A percentile compares a stretch with the other conserved stretches of the same genome.
Evolutionary conservation across 2,113 vertebrate species (phyloP).

Genomic region (Laticauda laticaudata): DNA sequence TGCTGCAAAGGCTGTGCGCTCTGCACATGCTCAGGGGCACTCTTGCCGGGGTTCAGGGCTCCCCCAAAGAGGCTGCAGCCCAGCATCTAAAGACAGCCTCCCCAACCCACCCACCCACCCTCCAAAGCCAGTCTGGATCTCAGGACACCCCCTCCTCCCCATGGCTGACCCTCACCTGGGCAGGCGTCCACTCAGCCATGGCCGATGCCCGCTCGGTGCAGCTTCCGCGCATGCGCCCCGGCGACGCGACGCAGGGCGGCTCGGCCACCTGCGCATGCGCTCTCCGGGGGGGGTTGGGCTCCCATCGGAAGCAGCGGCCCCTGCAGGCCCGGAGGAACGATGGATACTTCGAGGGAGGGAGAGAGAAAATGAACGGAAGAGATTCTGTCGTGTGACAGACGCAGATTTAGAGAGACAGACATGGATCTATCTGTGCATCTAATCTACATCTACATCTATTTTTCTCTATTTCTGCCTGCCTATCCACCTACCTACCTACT

Average conservation of each 20-base stretch:
- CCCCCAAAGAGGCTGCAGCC: not conserved
- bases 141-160: not conserved
- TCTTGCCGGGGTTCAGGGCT: not conserved
- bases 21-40: not conserved
- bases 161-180: constrained; percentile 23
- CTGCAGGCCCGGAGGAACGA: constrained; percentile 6
- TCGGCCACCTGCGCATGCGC: rapidly evolving
- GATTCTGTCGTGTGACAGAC: too few species aligned
- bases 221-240: constrained; percentile 1
- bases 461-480: too few species aligned
- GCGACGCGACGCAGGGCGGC: too few species aligned
- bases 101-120: not conserved
- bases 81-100: too few species aligned
- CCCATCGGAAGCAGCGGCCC: not conserved
- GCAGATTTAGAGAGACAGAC: too few species aligned
- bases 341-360: too few species aligned
- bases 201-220: constrained; percentile 9
- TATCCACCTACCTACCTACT: too few species aligned
- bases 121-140: not conserved
- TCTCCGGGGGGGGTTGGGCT: rapidly evolving
- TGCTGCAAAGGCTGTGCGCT: not conserved
- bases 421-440: too few species aligned
- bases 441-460: too few species aligned
- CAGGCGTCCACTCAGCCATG: constrained; percentile 36
- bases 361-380: too few species aligned